Conservation (phyloP, 1,140 invertebrate species). For the Drosophila orena region DNA sequence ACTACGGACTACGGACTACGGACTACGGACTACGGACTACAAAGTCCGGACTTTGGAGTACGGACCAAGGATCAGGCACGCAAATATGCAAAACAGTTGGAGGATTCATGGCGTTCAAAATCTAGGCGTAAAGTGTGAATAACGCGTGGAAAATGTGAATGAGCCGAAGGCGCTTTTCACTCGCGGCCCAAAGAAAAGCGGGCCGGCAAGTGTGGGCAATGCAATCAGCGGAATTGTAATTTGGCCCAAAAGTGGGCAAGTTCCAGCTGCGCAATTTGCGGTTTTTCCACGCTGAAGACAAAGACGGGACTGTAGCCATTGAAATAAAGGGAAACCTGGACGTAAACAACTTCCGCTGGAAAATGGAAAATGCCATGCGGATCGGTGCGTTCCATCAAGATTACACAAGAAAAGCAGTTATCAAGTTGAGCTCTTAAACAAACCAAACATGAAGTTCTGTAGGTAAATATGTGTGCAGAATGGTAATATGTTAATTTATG, state of each 20-base stretch:
- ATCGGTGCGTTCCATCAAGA: not conserved
- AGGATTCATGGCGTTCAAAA: constrained; percentile 79
- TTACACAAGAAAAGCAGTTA: not conserved
- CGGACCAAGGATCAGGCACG: constrained; percentile 47
- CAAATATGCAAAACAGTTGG: constrained; percentile 80
- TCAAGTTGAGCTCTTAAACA: too few species aligned
- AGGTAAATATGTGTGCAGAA: too few species aligned
- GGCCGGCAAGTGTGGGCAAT: constrained; percentile 38
- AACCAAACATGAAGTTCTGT: too few species aligned
- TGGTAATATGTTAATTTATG: too few species aligned
- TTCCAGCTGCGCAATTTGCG: constrained; percentile 65
- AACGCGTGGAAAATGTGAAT: constrained; percentile 80
- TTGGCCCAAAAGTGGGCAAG: constrained; percentile 70
- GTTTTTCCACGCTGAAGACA: constrained; percentile 38
- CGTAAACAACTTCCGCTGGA: constrained; percentile 76
- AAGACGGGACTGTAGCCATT: constrained; percentile 16
- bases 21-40: constrained; percentile 4
- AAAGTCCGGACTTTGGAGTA: constrained; percentile 3
- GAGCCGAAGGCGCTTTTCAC: constrained; percentile 71
- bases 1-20: constrained; percentile 5
- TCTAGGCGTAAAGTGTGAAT: constrained; percentile 82
- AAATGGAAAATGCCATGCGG: constrained; percentile 62
- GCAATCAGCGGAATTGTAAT: constrained; percentile 83
- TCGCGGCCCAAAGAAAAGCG: constrained; percentile 17
- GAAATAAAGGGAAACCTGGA: constrained; percentile 34